These are phyloP conservation scores for Altica lythri DNA, from an alignment of 2,888 invertebrate species.

Conservation along the genomic window DNA sequence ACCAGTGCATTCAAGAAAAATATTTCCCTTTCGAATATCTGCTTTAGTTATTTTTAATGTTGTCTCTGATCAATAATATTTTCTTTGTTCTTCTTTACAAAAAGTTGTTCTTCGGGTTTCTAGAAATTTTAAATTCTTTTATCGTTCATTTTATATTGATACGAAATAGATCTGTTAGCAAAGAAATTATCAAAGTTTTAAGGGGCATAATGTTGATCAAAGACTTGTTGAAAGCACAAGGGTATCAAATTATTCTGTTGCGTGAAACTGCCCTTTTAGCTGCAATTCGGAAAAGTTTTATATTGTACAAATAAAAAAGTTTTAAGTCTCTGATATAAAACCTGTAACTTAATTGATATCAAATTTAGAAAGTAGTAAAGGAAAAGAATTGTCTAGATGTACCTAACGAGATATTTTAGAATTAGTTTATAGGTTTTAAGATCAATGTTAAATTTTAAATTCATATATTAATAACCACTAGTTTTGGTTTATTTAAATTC, in stretches of 20 bases:
- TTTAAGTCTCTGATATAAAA: not conserved
- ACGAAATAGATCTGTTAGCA: constrained; percentile 17
- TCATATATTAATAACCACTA: too few species aligned
- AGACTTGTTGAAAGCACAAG: constrained; percentile 8
- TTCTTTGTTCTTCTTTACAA: too few species aligned
- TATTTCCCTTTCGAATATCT: constrained; percentile 3
- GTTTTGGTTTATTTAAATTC: too few species aligned
- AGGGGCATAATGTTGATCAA: constrained; percentile 30
- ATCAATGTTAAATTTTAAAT: too few species aligned
- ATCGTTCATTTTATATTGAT: constrained; percentile 2
- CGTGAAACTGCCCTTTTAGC: constrained; percentile 11
- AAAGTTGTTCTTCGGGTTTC: too few species aligned
- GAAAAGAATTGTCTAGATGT: too few species aligned
- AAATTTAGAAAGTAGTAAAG: too few species aligned
- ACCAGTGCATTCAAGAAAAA: constrained; percentile 3
- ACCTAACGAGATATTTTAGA: too few species aligned
- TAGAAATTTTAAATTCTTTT: not conserved
- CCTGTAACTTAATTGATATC: not conserved
- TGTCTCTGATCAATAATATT: not conserved
- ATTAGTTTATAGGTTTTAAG: too few species aligned
- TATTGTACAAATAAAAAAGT: constrained; percentile 11
- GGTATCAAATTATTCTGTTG: constrained; percentile 11
- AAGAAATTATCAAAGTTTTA: constrained; percentile 28
- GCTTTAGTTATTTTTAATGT: constrained; percentile 1
- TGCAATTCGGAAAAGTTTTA: constrained; percentile 4